Evolutionary conservation across 2,888 invertebrate species (phyloP), one percentile per base, ranked within the genome.

Genomic region (Mimachlamys varia): DNA sequence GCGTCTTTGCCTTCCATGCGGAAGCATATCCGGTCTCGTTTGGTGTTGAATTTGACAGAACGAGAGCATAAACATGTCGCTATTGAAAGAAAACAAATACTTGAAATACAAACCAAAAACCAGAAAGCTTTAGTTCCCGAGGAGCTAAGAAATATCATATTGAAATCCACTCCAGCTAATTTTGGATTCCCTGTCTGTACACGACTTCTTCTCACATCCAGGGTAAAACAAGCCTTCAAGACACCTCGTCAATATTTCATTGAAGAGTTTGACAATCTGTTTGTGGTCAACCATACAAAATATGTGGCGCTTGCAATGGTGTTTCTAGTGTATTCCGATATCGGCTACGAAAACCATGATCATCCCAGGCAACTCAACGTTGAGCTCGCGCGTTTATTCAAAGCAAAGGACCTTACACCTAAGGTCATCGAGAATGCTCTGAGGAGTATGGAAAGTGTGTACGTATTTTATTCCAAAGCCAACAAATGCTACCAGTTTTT

Each of bases 301-400:
- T 76, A 76, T 76, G 76, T 76, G 76, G 76, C 76, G 76, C 76
- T 76, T 76, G 76, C 76, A 27, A 76, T 76, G 13, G 76, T 76
- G 33, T 76, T 76, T 76, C 33, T 76, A 76, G 76, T 76, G 15
- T 76, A 76, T 33, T 33, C 76, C 27, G 76, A 76, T 76, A 76
- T 76, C 15, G 76, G 27, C 33, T 76, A 76, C 33, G 76, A 76
- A 76, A 76, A 76, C 76, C 76, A 33, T 27, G 76, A 76, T 27
- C 2, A 33, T 76, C 76, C 2, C 0, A 76, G 76, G 33, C 76
- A 33, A 33, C 76, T 76, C 76, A 76, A 33, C 33, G 27, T 33
- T 1, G 27, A 76, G 33, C 76, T 76, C 33, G 22, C 19, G 33
- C 76, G 76, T 76, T 76, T 76, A 76, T 76, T 76, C 76, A 76